Base-by-base conservation (phyloP, 2,113 vertebrate species). In the Montifringilla adamsi region DNA sequence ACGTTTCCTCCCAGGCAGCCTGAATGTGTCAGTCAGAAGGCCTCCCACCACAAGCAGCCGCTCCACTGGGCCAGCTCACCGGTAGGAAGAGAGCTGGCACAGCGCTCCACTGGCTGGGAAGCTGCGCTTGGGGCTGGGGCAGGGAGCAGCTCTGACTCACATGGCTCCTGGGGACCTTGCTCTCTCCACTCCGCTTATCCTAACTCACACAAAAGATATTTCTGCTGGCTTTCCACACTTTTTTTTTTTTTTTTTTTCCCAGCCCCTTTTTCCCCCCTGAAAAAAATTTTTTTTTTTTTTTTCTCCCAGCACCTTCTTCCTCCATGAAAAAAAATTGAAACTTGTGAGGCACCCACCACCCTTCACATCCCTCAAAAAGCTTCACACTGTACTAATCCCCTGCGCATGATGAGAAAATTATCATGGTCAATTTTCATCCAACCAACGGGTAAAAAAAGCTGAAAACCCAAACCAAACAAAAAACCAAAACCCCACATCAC, bases 141-240 rank as follows among this genome's bases (percentile, higher is more conserved):
- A 89, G 72, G 72, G 62, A 76, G 49, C 37, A 73, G 72, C 52
- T 87, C 76, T 49, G 44, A 86, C 2, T 58, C 76, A 41, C 3
- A 3, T 0, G 0, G 62, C 73, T 91, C 63, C 47, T 1, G 1
- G 26, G 10, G 22, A 8, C 66, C 63, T 69, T 1, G 0, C 27
- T 59, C 15, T 43, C 46, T 60, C 49, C 23, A 6, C 24, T 76
- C 55, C 33, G 55, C 24, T 87, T 69, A 63, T 18, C 20, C 24
- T 15, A 83, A 13, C 28, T 89, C 76, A 76, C 3, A 8, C 12
- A 28, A 44, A 63, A 83, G 63, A 81, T 49, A 37, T 35, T 94
- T 74, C 76, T 49, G 17, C n/a, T 70, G 23, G 5, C 33, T 91
- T 89, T 58, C 26, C 50, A 76, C 33, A 56, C 31, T 53, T 43